Base-by-base conservation (phyloP, 53 echinoderm and acorn worm genomes). In the Hippasteria phrygiana region DNA sequence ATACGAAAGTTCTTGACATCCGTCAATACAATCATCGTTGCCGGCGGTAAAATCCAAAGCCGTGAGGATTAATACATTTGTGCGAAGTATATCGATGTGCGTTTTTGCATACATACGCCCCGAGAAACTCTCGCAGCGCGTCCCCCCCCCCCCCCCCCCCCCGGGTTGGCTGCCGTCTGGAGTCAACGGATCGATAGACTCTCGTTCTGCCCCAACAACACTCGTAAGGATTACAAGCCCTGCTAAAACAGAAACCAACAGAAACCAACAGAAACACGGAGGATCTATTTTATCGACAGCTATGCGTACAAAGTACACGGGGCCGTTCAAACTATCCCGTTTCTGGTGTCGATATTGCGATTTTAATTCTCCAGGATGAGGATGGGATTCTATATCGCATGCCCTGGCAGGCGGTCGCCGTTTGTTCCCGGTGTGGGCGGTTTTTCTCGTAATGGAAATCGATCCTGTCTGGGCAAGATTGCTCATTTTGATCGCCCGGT, bases 381-480 rank as follows among this genome's bases (percentile, higher is more conserved):
- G 59, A 24, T 59, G 26, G 4, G 22, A 59, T 59, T 3, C 59
- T n/a, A 26, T 26, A 59, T 2, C 17, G 26, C 20, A 51, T 51
- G 20, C 51, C 51, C 2, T 17, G 51, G 20, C 51, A 14, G 9
- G 59, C 26, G 16, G 26, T 59, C 59, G 20, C n/a, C 26, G 59
- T 18, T 24, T 59, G 17, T 59, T 59, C 26, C 59, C 26, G n/a
- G 8, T 26, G 59, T 18, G 17, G 11, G 9, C 35, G 67, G 47
- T 47, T 29, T 34, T 14, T 66, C 14, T 66, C 22, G 35, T 66
- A 66, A 66, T 66, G 34, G 36, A 32, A 32, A 66, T 66, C 35
- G 67, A 66, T 36, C 67, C 34, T 66, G 67, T 66, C 67, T 66
- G 36, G 67, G 9, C 67, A 36, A 11, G 18, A 66, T n/a, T 36